phyloP scores from a whole-genome alignment of 2,888 invertebrate species.

The Agrenia bidenticulata region DNA sequence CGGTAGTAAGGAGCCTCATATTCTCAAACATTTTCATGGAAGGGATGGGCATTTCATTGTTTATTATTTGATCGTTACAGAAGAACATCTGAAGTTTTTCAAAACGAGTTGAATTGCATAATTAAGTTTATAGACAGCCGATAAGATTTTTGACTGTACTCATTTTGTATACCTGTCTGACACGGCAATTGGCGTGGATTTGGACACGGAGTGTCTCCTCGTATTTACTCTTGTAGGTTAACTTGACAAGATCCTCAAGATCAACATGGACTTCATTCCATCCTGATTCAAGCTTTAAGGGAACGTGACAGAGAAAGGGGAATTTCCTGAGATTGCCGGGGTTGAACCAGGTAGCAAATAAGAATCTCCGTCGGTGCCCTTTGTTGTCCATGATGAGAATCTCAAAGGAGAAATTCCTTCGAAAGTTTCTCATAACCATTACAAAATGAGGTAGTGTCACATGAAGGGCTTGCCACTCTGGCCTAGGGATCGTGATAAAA shows the following conservation, averaged over 20 bases:
- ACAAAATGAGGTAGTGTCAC: slow-evolving; percentile 48
- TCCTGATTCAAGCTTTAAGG: slow-evolving; percentile 46
- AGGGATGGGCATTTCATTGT: slow-evolving; percentile 33
- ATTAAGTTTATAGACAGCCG: too few species aligned
- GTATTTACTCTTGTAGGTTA: slow-evolving; percentile 43
- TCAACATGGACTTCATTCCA: slow-evolving; percentile 51
- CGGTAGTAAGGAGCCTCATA: slow-evolving; percentile 22
- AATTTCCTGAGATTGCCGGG: slow-evolving; percentile 30
- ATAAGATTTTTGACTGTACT: too few species aligned
- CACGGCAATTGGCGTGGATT: slow-evolving; percentile 49
- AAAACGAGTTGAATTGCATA: too few species aligned
- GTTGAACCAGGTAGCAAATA: slow-evolving; percentile 38
- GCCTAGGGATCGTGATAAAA: slow-evolving; percentile 32
- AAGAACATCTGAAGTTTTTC: slow-evolving; percentile 42
- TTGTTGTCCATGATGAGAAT: slow-evolving; percentile 46
- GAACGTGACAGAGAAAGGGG: slow-evolving; percentile 42
- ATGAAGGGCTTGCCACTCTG: slow-evolving; percentile 30
- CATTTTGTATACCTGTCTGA: slow-evolving; percentile 50
- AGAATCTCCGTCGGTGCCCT: slow-evolving; percentile 40
- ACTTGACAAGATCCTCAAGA: slow-evolving; percentile 45
- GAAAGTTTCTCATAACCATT: slow-evolving; percentile 44
- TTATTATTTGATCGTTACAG: slow-evolving; percentile 33
- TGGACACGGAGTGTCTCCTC: slow-evolving; percentile 43
- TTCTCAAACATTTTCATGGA: slow-evolving; percentile 36
- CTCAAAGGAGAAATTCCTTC: slow-evolving; percentile 49